These are phyloP conservation scores for Balanococcus diminutus DNA, from an alignment of 2,888 invertebrate genomes.

Conservation along the genomic window DNA sequence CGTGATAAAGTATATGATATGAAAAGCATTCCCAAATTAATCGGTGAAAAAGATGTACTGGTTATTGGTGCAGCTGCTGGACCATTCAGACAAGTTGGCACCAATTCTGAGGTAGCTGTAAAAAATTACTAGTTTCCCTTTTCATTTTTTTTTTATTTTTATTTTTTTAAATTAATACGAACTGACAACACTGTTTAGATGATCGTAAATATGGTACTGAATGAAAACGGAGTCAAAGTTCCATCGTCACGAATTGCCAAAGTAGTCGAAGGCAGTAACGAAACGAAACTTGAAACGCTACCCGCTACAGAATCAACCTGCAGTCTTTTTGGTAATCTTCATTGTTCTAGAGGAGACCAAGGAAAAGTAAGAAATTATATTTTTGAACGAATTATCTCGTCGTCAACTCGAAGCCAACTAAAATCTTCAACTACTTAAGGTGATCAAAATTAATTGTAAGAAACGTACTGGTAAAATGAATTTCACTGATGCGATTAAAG, in stretches of 20 bases:
- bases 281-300: not conserved
- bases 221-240: conserved; percentile 64
- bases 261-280: not conserved
- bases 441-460: conserved; percentile 65
- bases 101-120: conserved; percentile 80
- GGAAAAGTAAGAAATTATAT: conserved; percentile 72
- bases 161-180: not conserved
- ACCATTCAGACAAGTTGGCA: conserved; percentile 78
- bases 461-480: conserved; percentile 76
- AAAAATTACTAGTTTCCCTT: not conserved
- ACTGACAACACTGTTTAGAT: conserved; percentile 68
- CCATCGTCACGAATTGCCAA: conserved; percentile 7
- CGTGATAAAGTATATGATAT: conserved; percentile 79
- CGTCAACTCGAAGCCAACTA: not conserved
- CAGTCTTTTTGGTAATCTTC: conserved; percentile 81
- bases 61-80: conserved; percentile 93
- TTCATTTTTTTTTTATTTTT: not conserved
- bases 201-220: conserved; percentile 75
- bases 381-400: not conserved
- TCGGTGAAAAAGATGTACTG: conserved; percentile 64
- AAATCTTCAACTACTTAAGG: conserved; percentile 14
- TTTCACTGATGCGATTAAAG: conserved; percentile 80
- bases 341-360: conserved; percentile 73
- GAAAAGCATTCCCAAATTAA: conserved; percentile 64
- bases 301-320: conserved; percentile 76